These are phyloP conservation scores for Melanerpes aurifrons DNA, from an alignment of 2,113 vertebrate genomes.

Conservation along the genomic window DNA sequence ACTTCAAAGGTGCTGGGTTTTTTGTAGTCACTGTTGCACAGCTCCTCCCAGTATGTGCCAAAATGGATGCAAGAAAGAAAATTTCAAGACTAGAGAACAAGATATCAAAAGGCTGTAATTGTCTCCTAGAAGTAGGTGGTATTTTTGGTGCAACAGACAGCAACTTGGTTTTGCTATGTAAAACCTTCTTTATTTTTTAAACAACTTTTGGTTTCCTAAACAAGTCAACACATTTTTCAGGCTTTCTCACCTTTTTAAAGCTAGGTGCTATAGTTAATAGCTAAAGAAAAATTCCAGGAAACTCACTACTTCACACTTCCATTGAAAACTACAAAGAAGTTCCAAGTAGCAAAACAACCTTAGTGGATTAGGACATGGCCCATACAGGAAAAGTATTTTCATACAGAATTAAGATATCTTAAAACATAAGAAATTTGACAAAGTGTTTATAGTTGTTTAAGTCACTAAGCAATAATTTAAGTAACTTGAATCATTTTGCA, in stretches of 20 bases:
- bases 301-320: background rate
- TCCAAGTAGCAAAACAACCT: background rate
- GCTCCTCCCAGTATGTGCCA: background rate
- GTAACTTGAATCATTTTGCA: background rate
- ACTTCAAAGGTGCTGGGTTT: background rate
- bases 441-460: background rate
- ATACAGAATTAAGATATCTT: background rate
- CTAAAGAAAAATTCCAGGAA: background rate
- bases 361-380: background rate
- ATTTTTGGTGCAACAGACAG: background rate
- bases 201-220: background rate
- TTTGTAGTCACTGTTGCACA: background rate
- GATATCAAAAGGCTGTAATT: background rate
- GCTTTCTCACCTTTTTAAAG: background rate
- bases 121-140: background rate
- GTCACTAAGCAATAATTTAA: background rate
- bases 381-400: background rate
- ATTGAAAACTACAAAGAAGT: background rate
- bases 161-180: background rate
- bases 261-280: fast-evolving
- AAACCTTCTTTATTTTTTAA: background rate
- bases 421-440: too few relatives aligned
- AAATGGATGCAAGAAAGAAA: background rate
- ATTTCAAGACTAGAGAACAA: background rate
- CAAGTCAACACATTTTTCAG: background rate